A percentile compares a stretch with the other conserved stretches of the same genome.
Evolutionary conservation across 2,888 invertebrate genomes (phyloP).

Genomic region (Drosophila phalerata): DNA sequence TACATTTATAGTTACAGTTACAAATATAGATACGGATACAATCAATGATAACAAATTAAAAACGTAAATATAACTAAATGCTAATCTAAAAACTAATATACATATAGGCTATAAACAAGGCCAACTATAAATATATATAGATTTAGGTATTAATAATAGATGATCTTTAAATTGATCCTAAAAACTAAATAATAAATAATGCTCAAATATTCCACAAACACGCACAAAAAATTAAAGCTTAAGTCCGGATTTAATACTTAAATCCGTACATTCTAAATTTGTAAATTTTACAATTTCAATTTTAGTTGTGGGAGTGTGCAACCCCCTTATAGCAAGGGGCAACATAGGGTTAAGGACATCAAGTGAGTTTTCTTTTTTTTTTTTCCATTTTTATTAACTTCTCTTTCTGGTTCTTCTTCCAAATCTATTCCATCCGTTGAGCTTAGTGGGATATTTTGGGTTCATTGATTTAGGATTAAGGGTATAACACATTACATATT

Average conservation of each 20-base stretch:
- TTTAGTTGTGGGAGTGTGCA: conserved; percentile 1
- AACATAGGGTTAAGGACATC: conserved; percentile 62
- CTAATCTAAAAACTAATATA: conserved; percentile 49
- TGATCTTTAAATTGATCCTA: conserved; percentile 49
- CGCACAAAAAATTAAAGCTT: conserved; percentile 73
- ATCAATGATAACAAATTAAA: conserved; percentile 69
- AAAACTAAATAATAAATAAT: conserved; percentile 80
- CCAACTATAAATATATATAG: conserved; percentile 2
- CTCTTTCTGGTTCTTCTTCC: neutral
- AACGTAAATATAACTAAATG: conserved; percentile 62
- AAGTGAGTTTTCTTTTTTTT: conserved; percentile 52
- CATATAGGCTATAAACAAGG: conserved; percentile 32
- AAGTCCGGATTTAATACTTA: conserved; percentile 32
- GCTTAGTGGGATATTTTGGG: conserved; percentile 42
- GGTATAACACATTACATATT: conserved; percentile 35
- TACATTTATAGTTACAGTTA: conserved; percentile 43
- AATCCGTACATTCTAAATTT: conserved; percentile 41
- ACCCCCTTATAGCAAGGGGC: neutral
- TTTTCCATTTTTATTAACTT: neutral
- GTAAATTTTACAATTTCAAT: conserved; percentile 29
- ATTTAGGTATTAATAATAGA: conserved; percentile 8
- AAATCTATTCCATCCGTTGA: conserved; percentile 29
- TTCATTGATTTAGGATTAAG: neutral
- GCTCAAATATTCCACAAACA: conserved; percentile 47
- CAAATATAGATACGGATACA: conserved; percentile 37